Conservation (phyloP, 2,888 invertebrate species). For the Punctoribates punctum region DNA sequence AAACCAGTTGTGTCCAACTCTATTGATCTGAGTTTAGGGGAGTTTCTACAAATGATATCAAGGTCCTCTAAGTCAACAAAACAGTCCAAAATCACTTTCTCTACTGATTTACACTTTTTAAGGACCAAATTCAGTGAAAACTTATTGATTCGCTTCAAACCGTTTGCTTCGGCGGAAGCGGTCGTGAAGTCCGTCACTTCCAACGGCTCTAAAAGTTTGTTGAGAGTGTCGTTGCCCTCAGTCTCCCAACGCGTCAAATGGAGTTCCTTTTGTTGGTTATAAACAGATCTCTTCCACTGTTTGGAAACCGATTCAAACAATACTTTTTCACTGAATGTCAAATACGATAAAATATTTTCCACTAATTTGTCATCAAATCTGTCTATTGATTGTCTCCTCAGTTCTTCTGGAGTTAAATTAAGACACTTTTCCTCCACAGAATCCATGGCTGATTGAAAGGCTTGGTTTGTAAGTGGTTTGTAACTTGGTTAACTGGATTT, state of each 20-base stretch:
- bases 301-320: no score
- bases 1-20: not conserved
- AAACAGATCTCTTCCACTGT: not conserved
- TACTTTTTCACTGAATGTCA: conserved; percentile 6
- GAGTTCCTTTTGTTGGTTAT: not conserved
- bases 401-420: not conserved
- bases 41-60: not conserved
- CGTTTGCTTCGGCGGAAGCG: not conserved
- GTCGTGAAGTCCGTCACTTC: not conserved
- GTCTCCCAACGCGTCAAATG: not conserved
- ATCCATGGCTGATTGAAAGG: no score
- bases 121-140: not conserved
- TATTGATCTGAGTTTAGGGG: not conserved
- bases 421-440: not conserved
- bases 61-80: not conserved
- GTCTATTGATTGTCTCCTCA: not conserved
- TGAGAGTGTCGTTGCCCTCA: not conserved
- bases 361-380: not conserved
- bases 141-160: not conserved
- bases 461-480: no score
- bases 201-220: not conserved
- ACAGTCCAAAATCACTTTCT: not conserved
- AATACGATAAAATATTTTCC: conserved; percentile 4
- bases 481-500: no score
- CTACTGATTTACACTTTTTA: not conserved